Base-by-base conservation (phyloP, 2,888 invertebrate genomes). In the Trissolcus japonicus region DNA sequence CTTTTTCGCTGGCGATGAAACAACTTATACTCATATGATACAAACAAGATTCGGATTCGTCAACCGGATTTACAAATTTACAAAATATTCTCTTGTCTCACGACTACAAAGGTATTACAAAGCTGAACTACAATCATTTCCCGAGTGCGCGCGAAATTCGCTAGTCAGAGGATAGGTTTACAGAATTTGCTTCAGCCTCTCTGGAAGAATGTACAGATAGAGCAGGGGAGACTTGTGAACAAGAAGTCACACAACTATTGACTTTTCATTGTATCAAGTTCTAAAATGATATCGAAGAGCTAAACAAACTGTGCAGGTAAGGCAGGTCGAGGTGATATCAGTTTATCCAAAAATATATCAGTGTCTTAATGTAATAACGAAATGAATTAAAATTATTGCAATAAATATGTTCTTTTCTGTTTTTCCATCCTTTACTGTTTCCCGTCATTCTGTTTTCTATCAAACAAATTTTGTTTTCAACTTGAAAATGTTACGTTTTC, bases 251-350 rank as follows among this genome's bases (percentile, higher is more conserved):
- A 11, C 35, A 65, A 59, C 25, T 63, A 72, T 59, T 54, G 25
- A 53, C 48, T 54, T 35, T 17, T 19, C 46, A n/a, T 54, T 41
- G 21, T 67, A 57, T 74, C 16, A 46, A 67, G 57, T 61, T n/a
- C 57, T 66, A 57, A 35, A 74, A 74, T 62, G 62, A 73, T 66
- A 67, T 54, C 35, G 11, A 9, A 43, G 40, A 69, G 59, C 19
- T 59, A 76, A 76, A 69, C 50, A 35, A 76, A 71, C 65, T 53
- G 56, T 61, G 69, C 69, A 61, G 61, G 76, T 76, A 76, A 76
- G 76, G 65, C 76, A 71, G 66, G 66, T 66, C 63, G 61, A 76
- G 69, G 76, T 76, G 76, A 76, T 68, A 76, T 75, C 29, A n/a
- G 69, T 75, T n/a, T 40, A 50, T 50, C 71, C 53, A 25, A 71